Evolutionary conservation across 2,888 invertebrate genomes (phyloP).

Genomic region (Cabera pusaria): DNA sequence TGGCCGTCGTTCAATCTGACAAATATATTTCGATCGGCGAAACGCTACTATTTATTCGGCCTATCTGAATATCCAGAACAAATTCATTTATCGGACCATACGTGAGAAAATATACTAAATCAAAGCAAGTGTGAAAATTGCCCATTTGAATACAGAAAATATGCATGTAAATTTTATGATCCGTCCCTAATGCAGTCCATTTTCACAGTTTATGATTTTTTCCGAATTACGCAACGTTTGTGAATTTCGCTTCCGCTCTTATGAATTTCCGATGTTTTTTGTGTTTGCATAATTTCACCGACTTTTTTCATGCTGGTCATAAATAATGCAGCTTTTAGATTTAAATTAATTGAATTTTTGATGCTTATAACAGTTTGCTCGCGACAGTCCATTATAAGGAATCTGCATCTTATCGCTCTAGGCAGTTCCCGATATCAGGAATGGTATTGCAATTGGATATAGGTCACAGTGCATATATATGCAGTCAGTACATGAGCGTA

Average conservation of each 20-base stretch:
- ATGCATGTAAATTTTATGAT: conserved; percentile 42
- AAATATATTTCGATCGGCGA: no score
- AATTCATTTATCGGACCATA: conserved; percentile 13
- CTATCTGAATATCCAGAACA: no score
- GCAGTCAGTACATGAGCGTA: conserved; percentile 9
- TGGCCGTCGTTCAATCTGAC: no score
- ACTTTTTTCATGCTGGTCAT: no score
- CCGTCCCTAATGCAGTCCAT: conserved; percentile 33
- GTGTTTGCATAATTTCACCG: conserved; percentile 3
- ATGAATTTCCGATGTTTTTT: conserved; percentile 8
- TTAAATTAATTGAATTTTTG: no score
- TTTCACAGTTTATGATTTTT: conserved; percentile 15
- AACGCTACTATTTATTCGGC: no score
- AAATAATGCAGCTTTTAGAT: no score
- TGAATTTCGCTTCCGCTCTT: conserved; percentile 11
- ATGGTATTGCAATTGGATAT: conserved; percentile 58
- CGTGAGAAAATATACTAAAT: conserved; percentile 52
- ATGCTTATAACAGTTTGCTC: conserved; percentile 6
- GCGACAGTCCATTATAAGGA: conserved; percentile 23
- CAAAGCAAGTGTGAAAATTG: conserved; percentile 53
- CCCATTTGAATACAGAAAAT: conserved; percentile 46
- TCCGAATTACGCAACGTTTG: conserved; percentile 16
- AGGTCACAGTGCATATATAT: conserved; percentile 48
- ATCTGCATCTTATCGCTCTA: conserved; percentile 58
- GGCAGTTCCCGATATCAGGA: conserved; percentile 54